Base-by-base conservation (phyloP, 2,113 vertebrate genomes). In the Pyrgilauda ruficollis region DNA sequence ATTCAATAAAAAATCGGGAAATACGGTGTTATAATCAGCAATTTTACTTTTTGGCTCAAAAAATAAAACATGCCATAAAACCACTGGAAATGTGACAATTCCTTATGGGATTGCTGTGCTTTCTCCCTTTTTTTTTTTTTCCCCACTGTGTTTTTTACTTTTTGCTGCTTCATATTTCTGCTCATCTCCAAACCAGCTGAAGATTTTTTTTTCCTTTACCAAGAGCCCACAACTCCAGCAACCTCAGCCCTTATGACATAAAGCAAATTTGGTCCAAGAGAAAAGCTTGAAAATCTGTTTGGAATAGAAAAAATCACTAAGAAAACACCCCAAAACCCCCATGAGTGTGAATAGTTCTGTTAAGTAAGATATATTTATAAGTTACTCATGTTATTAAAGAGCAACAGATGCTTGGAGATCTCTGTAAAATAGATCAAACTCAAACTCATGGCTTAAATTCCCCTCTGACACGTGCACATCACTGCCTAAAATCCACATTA, bases 1-100 rank as follows among this genome's bases (percentile, higher is more conserved):
- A 35, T 35, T 0, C 9, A 15, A 35, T 49, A 52, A 62, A 58
- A 26, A 26, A 6, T 11, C 4, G 10, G 64, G 27, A 46, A 18
- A n/a, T 2, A 15, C 0, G 1, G 17, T 8, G 15, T 8, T 74
- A 9, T 3, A 58, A 44, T 13, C 35, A 16, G 19, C 31, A 11
- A 6, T n/a, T 68, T 30, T 5, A 8, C 9, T 49, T 35, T 47
- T 22, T 33, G 4, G 14, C 27, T 62, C 2, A 26, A 41, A 55
- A 52, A 39, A 6, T 12, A 23, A 33, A 37, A 15, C 3, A 13
- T 11, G 11, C 10, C n/a, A 50, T 23, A 27, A 53, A 50, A 46
- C 2, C 27, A 16, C 43, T 18, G 33, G 28, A 66, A 69, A 59
- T 10, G 10, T 6, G 7, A 17, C 3, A 49, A 7, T 85, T 67